A percentile compares a stretch with the other conserved stretches of the same genome.
phyloP scores from a whole-genome alignment of 2,113 vertebrate species.

The Daubentonia madagascariensis region DNA sequence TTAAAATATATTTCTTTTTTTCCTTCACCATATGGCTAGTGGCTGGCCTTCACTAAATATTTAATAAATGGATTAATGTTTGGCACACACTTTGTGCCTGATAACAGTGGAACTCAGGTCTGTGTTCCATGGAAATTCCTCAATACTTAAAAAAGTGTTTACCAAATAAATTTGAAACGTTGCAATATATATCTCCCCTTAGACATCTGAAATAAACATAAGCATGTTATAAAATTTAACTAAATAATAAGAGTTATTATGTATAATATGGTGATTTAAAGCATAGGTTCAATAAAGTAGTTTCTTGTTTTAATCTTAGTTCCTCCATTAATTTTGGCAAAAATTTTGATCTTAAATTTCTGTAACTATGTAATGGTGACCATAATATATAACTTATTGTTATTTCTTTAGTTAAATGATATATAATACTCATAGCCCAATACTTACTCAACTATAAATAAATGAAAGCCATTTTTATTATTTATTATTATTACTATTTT shows the following conservation, averaged over 20 bases:
- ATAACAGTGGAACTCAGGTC: not conserved
- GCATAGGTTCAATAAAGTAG: not conserved
- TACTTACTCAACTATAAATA: not conserved
- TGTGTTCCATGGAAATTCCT: not conserved
- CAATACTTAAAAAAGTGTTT: not conserved
- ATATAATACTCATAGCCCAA: not conserved
- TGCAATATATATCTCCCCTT: not conserved
- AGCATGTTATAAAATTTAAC: not conserved
- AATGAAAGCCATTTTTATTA: not conserved
- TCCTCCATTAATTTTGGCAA: not conserved
- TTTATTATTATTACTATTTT: not conserved
- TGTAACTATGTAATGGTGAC: not conserved
- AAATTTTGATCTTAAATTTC: not conserved
- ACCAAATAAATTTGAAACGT: not conserved
- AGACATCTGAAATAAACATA: not conserved
- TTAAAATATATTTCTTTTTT: not conserved
- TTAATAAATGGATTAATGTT: not conserved
- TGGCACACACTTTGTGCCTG: not conserved
- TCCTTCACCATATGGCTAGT: not conserved
- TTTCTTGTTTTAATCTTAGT: not conserved
- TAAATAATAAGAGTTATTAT: not conserved
- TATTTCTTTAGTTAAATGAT: not conserved
- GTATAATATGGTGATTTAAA: not conserved
- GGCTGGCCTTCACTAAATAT: not conserved
- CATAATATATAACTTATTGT: not conserved